Evolutionary conservation across 2,113 vertebrate species (phyloP).

Genomic region (Coreoperca whiteheadi): DNA sequence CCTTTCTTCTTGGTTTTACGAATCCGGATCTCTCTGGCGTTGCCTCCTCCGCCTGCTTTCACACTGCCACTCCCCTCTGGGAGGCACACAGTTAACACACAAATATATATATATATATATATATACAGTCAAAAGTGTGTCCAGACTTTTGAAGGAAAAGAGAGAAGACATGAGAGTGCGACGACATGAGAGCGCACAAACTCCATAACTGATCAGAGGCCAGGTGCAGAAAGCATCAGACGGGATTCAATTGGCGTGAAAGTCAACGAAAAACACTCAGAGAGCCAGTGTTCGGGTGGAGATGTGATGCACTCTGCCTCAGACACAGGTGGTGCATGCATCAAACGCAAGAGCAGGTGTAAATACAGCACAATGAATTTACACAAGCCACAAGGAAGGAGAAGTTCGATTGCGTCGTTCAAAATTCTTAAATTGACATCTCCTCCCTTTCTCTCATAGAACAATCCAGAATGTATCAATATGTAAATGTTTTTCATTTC

Average conservation of each 20-base stretch:
- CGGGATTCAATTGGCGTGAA: neutral
- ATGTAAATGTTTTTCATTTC: too few species aligned
- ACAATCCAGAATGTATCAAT: neutral
- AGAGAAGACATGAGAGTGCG: too few species aligned
- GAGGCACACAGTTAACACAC: constrained; percentile 24
- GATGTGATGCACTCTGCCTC: neutral
- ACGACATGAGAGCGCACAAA: too few species aligned
- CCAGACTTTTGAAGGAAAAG: too few species aligned
- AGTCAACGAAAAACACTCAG: neutral
- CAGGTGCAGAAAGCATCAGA: neutral
- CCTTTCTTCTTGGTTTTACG: constrained; percentile 95
- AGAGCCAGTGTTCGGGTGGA: neutral
- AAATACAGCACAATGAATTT: neutral
- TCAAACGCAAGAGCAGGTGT: neutral
- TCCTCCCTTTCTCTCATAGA: neutral
- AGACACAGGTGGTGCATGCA: neutral
- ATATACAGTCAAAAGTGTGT: too few species aligned
- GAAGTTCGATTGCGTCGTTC: neutral
- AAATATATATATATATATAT: neutral
- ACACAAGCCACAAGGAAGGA: neutral
- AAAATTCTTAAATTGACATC: too few species aligned
- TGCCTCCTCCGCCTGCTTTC: constrained; percentile 88
- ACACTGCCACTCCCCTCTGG: constrained; percentile 92
- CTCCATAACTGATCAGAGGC: neutral
- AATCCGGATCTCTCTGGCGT: constrained; percentile 92